Evolutionary conservation across 2,113 vertebrate species (phyloP).

Genomic region (Cryptotis parvus): DNA sequence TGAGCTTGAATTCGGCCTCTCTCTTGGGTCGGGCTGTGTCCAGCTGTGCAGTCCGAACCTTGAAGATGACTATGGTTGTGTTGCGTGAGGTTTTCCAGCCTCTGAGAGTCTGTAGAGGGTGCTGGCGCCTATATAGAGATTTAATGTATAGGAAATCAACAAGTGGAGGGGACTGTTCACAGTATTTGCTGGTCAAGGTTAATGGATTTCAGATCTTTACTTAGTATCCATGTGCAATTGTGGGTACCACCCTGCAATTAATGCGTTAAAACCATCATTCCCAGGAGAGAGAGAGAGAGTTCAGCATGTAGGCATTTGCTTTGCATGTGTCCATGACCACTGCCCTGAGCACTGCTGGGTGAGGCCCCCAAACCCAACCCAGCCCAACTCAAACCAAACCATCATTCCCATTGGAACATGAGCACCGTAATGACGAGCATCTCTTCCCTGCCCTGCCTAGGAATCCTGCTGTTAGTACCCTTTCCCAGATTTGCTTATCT

Average conservation of each 20-base stretch:
- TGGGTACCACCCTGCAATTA: background rate
- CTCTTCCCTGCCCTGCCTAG: background rate
- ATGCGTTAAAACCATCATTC: conserved; percentile 26
- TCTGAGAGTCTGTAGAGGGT: too few species aligned
- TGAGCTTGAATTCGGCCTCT: too few species aligned
- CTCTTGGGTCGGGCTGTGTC: too few species aligned
- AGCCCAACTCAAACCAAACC: background rate
- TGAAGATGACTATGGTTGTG: too few species aligned
- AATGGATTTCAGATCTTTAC: background rate
- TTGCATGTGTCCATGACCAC: too few species aligned
- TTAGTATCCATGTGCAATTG: background rate
- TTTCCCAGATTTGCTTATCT: background rate
- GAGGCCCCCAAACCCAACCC: too few species aligned
- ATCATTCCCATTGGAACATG: background rate
- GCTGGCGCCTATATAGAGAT: background rate
- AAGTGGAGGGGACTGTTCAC: background rate
- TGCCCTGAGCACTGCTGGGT: too few species aligned
- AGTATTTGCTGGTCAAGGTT: background rate
- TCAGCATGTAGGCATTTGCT: too few species aligned
- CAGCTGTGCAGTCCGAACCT: too few species aligned
- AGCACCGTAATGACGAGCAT: background rate
- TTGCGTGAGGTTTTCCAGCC: too few species aligned
- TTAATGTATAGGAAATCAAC: background rate
- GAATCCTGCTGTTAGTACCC: conserved; percentile 22
- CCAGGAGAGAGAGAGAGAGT: too few species aligned